These are phyloP conservation scores for Eubasilissa splendida DNA, from an alignment of 2,888 invertebrate species.

Conservation along the genomic window DNA sequence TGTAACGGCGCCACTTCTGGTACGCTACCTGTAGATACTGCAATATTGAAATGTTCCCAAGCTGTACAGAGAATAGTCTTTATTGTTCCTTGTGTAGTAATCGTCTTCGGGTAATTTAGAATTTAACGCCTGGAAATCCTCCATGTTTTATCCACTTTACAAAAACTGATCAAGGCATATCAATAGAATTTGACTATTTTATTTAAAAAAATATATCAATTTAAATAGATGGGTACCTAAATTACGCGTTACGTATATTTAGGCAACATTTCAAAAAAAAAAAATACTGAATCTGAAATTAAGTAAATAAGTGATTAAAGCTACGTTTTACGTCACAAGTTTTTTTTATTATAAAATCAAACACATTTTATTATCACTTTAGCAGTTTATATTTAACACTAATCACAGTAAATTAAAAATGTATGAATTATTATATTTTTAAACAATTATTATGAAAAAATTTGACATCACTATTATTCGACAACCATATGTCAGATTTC, in stretches of 20 bases:
- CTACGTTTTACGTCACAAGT: too few relatives aligned
- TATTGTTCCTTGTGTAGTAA: conserved; percentile 64
- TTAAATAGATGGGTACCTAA: too few relatives aligned
- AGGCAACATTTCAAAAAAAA: too few relatives aligned
- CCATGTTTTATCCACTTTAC: background rate
- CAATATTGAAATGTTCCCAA: conserved; percentile 75
- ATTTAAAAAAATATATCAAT: too few relatives aligned
- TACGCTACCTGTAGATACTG: conserved; percentile 70
- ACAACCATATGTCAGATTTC: background rate
- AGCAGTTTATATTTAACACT: too few relatives aligned
- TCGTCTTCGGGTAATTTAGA: conserved; percentile 62
- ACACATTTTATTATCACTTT: too few relatives aligned
- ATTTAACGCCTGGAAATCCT: background rate
- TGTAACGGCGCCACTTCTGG: background rate
- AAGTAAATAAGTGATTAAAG: too few relatives aligned
- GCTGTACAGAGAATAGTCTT: conserved; percentile 71
- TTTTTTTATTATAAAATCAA: too few relatives aligned
- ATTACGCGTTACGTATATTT: too few relatives aligned
- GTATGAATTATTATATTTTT: background rate
- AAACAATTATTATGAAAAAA: background rate
- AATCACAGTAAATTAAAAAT: background rate
- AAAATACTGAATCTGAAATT: too few relatives aligned
- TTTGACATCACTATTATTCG: conserved; percentile 7
- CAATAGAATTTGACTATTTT: too few relatives aligned
- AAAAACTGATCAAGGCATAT: too few relatives aligned